These are phyloP conservation scores for Contarinia nasturtii DNA, from an alignment of 1,140 invertebrate genomes.

Conservation along the genomic window DNA sequence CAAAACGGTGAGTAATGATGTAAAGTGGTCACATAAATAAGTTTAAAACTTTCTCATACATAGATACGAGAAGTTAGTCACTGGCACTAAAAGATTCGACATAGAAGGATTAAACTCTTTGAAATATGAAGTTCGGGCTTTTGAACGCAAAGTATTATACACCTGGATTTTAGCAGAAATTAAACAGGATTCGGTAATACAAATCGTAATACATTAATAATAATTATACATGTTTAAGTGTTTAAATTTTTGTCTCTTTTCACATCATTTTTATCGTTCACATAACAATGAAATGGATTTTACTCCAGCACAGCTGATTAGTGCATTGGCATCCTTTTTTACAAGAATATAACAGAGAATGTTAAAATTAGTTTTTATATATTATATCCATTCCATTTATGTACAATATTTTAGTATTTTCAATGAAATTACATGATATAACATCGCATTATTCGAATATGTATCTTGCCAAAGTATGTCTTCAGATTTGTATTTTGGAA, in stretches of 20 bases:
- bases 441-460: too few relatives aligned
- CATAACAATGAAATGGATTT: not conserved
- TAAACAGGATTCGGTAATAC: constrained; percentile 7
- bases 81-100: constrained; percentile 60
- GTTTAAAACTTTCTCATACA: constrained; percentile 6
- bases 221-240: too few relatives aligned
- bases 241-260: not conserved
- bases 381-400: too few relatives aligned
- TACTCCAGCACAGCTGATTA: not conserved
- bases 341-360: not conserved
- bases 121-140: constrained; percentile 55
- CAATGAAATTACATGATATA: too few relatives aligned
- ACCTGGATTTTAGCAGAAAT: constrained; percentile 56
- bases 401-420: too few relatives aligned
- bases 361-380: too few relatives aligned
- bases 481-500: too few relatives aligned
- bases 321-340: not conserved
- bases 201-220: not conserved
- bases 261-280: too few relatives aligned
- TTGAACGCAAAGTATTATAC: constrained; percentile 48
- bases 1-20: constrained; percentile 44
- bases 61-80: constrained; percentile 67
- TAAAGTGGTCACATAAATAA: not conserved
- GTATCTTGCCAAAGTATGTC: too few relatives aligned
- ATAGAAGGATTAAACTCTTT: constrained; percentile 74